These are phyloP conservation scores for Pangasius larnaudii DNA, from an alignment of 2,797 vertebrate species.

Conservation along the genomic window DNA sequence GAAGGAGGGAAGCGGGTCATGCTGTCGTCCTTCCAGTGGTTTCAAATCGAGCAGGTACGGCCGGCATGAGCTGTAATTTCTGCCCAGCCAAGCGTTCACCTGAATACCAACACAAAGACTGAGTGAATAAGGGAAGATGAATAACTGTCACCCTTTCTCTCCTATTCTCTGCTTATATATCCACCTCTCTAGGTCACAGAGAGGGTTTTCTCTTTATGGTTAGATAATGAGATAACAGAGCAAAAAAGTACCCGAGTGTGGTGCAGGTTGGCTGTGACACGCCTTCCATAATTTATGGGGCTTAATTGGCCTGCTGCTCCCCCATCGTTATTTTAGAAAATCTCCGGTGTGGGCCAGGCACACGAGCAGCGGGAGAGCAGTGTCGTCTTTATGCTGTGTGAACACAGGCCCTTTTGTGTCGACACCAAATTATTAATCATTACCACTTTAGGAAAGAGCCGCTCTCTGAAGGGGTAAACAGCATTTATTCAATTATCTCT, in stretches of 20 bases:
- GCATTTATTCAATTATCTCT: slow-evolving; percentile 54
- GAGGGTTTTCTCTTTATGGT: slow-evolving; percentile 55
- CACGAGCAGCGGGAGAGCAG: slow-evolving; percentile 61
- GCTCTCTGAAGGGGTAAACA: slow-evolving; percentile 52
- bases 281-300: slow-evolving; percentile 73
- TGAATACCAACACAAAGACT: slow-evolving; percentile 48
- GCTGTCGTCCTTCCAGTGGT: slow-evolving; percentile 53
- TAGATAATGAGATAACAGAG: slow-evolving; percentile 70
- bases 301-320: slow-evolving; percentile 77
- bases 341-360: slow-evolving; percentile 58
- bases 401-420: slow-evolving; percentile 70
- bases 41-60: slow-evolving; percentile 56
- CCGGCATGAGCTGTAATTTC: slow-evolving; percentile 66
- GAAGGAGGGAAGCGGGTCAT: slow-evolving; percentile 65
- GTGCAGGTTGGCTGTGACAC: slow-evolving; percentile 46
- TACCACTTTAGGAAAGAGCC: slow-evolving; percentile 57
- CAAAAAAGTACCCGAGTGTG: slow-evolving; percentile 14
- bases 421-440: slow-evolving; percentile 68
- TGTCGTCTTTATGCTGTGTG: slow-evolving; percentile 67
- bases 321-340: slow-evolving; percentile 69
- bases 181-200: slow-evolving; percentile 58
- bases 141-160: slow-evolving; percentile 26
- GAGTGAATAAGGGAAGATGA: slow-evolving; percentile 42
- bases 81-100: slow-evolving; percentile 68
- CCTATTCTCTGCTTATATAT: slow-evolving; percentile 24